phyloP scores from a whole-genome alignment of 2,888 invertebrate species.

The Allygus modestus region DNA sequence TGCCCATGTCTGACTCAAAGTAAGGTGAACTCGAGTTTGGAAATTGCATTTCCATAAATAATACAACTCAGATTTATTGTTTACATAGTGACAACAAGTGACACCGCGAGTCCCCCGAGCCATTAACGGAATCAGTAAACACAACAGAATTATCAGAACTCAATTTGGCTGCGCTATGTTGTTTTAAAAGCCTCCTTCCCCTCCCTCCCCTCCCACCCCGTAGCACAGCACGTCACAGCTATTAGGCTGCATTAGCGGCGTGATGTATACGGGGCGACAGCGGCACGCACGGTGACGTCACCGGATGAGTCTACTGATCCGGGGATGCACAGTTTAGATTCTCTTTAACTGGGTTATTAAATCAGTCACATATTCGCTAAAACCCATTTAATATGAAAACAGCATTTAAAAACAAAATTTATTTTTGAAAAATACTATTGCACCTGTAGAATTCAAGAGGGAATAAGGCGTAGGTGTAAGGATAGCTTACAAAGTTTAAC shows the following conservation, averaged over 20 bases:
- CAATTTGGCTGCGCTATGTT: conserved; percentile 44
- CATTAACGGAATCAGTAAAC: conserved; percentile 37
- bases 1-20: no score
- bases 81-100: conserved; percentile 7
- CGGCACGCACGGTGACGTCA: background rate
- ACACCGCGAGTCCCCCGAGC: background rate
- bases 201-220: background rate
- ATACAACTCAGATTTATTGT: background rate
- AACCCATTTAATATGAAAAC: no score
- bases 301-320: background rate
- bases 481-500: no score
- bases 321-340: background rate
- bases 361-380: no score
- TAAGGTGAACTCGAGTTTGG: no score
- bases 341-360: no score
- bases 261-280: background rate
- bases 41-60: no score
- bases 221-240: background rate
- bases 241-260: conserved; percentile 37
- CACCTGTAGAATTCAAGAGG: no score
- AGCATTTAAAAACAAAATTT: no score
- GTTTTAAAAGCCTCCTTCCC: conserved; percentile 41
- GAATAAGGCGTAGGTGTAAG: no score
- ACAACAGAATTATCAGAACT: conserved; percentile 52
- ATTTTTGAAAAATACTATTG: no score